These are phyloP conservation scores for Acarapis woodi DNA, from an alignment of 1,140 invertebrate genomes.

Conservation along the genomic window DNA sequence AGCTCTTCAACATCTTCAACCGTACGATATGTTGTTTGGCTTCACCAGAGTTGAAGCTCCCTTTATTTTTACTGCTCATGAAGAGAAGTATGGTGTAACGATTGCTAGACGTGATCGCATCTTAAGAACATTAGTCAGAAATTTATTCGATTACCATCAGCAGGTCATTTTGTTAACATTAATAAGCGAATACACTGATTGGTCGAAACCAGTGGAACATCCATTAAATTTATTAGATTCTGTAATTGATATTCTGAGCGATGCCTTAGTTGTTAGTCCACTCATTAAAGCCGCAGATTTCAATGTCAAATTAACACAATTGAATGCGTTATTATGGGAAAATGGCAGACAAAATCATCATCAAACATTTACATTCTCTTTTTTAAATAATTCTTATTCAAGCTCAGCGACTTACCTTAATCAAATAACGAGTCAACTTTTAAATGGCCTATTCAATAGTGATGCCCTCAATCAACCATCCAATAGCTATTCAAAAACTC, in stretches of 20 bases:
- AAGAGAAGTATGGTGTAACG: slow-evolving; percentile 70
- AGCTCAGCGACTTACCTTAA: background rate
- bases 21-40: slow-evolving; percentile 70
- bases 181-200: slow-evolving; percentile 89
- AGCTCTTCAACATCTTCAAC: background rate
- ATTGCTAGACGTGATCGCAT: slow-evolving; percentile 48
- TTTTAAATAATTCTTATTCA: slow-evolving; percentile 16
- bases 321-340: background rate
- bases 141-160: slow-evolving; percentile 18
- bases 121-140: slow-evolving; percentile 58
- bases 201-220: slow-evolving; percentile 72
- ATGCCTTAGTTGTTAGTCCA: slow-evolving; percentile 72
- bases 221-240: slow-evolving; percentile 65
- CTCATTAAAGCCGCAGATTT: slow-evolving; percentile 65
- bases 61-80: slow-evolving; percentile 55
- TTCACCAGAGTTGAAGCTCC: slow-evolving; percentile 75
- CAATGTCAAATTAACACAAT: slow-evolving; percentile 29
- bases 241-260: slow-evolving; percentile 66
- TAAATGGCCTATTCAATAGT: background rate
- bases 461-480: background rate
- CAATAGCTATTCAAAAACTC: slow-evolving; percentile 19
- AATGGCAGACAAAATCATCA: slow-evolving; percentile 3
- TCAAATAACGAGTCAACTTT: background rate
- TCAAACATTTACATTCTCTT: background rate
- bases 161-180: slow-evolving; percentile 62